Base-by-base conservation (phyloP, 1,140 invertebrate genomes). In the Brachionus calyciflorus region DNA sequence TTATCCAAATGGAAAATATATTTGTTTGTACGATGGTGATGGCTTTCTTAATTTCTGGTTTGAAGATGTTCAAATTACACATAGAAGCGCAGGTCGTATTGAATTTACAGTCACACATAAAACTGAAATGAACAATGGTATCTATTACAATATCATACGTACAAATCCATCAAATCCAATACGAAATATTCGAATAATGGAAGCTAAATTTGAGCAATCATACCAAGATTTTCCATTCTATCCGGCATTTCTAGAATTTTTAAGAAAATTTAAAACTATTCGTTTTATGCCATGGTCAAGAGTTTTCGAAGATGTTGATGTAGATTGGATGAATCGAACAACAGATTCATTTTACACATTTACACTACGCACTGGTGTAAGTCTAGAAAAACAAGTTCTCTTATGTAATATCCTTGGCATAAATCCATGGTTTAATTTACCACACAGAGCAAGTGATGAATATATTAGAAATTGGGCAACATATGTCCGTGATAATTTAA, bases 361-460 rank as follows among this genome's bases (percentile, higher is more conserved):
- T 19, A 78, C 55, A 1, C 78, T 80, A 2, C 53, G 30, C 10
- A 17, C 77, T 9, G 80, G 80, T 1, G 79, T 77, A 7, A 76
- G 80, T 17, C 24, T 81, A 12, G 80, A 81, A 70, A 77, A 81
- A 70, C 73, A 79, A 53, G 79, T 81, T 17, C 75, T 78, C 10
- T 37, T 81, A 3, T 48, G 77, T 41, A 81, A 81, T 49, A 77
- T 55, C 9, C 26, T 81, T 17, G 80, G 80, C 1, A 70, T 78
- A 14, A 79, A 77, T 48, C 80, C 80, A 9, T 81, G 80, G 80
- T 80, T 81, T 40, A 79, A 79, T 70, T 79, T 80, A 41, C 80
- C 80, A 4, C 80, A 81, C 69, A 79, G 80, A 40, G 80, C 80
- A 26, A 78, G 79, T 40, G 80, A 81, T 55, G 69, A 81, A 33